Evolutionary conservation across 2,797 vertebrate species (phyloP), one percentile per base, ranked within the genome.

Genomic region (Tragelaphus eurycerus): DNA sequence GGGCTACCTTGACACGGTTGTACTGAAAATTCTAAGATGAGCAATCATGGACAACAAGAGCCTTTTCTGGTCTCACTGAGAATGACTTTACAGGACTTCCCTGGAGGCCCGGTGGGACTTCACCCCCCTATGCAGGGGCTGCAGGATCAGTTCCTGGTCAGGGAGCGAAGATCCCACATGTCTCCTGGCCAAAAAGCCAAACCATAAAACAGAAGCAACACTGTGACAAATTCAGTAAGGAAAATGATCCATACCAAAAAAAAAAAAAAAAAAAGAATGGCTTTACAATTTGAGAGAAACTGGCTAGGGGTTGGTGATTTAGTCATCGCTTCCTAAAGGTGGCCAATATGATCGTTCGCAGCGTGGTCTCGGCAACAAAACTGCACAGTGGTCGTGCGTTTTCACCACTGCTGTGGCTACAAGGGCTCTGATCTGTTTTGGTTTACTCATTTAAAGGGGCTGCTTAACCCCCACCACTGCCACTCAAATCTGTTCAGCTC

Each of bases 321-420:
- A n/a, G 43, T 29, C 31, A 3, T 48, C 14, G 25, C 31, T 52
- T 48, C 48, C 48, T 48, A 48, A 48, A 48, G 11, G 48, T 12
- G 48, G 48, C 48, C 48, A 48, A 48, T 48, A 48, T 2, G 31
- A 29, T 46, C 31, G 54, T 83, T 27, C n/a, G 67, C 31, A 13
- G 52, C 19, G 0, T 0, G 4, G 8, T 16, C 7, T 12, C 6
- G 0, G 6, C 9, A 6, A 38, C 14, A 8, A 25, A 84, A 31
- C 19, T 62, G 17, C 7, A 10, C 29, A 2, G 15, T 0, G 52
- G 17, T 23, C 10, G 0, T 10, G 7, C 6, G 4, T 71, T 34
- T n/a, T 60, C 21, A 50, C 31, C 17, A 8, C 34, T 1, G 48
- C 46, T 16, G 31, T 43, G 87, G 87, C 43, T 46, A 15, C 27